phyloP scores from a whole-genome alignment of 2,113 vertebrate species.

The Platysternon megacephalum region DNA sequence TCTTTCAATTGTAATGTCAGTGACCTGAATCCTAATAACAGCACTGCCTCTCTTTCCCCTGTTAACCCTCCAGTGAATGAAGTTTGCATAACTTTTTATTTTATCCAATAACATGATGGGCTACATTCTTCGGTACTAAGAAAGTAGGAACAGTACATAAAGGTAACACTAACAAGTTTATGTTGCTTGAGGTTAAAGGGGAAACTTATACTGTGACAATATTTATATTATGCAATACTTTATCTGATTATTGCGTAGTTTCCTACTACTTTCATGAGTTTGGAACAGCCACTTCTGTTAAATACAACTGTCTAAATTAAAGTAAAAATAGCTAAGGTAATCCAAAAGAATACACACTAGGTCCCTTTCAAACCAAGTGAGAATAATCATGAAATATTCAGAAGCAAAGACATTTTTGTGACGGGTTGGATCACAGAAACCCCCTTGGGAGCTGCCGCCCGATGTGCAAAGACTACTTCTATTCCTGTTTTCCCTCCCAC shows the following conservation, averaged over 20 bases:
- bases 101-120: background rate
- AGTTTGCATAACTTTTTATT: background rate
- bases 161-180: background rate
- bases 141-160: background rate
- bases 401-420: background rate
- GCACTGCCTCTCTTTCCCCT: background rate
- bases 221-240: background rate
- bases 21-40: background rate
- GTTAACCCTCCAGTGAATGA: background rate
- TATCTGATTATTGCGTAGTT: background rate
- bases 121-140: background rate
- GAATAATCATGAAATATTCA: background rate
- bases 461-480: no score
- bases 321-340: background rate
- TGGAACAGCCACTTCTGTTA: slow-evolving; percentile 1
- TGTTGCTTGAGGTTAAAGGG: background rate
- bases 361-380: background rate
- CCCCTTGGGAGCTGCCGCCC: no score
- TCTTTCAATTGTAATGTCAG: background rate
- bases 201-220: background rate
- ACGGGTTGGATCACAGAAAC: no score
- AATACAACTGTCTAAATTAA: background rate
- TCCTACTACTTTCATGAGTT: background rate
- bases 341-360: background rate
- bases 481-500: no score